A percentile compares a stretch with the other conserved stretches of the same genome.
These are phyloP conservation scores for Manacus vitellinus DNA, from an alignment of 2,113 vertebrate genomes.

Conservation along the genomic window DNA sequence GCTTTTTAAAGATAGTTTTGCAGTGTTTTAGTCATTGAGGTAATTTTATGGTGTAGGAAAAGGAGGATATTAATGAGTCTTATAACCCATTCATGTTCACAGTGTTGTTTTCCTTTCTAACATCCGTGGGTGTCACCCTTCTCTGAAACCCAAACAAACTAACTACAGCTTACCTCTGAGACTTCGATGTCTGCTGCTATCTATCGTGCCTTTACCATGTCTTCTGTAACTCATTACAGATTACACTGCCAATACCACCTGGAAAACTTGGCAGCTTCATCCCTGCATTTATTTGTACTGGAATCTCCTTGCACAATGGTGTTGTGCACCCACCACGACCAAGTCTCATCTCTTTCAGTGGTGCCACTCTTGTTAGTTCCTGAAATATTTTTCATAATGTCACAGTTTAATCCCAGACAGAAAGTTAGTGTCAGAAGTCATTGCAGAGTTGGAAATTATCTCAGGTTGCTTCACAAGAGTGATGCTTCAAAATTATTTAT, in stretches of 20 bases:
- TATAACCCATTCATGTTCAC: background rate
- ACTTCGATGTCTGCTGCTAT: background rate
- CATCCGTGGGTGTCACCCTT: background rate
- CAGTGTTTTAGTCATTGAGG: background rate
- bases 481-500: background rate
- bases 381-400: background rate
- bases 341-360: background rate
- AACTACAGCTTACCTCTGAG: background rate
- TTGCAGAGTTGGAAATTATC: background rate
- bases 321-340: background rate
- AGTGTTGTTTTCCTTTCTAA: background rate
- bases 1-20: background rate
- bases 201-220: background rate
- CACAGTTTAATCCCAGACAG: background rate
- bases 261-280: background rate
- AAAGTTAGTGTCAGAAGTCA: background rate
- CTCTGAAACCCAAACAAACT: background rate
- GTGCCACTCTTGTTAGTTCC: accelerated
- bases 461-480: background rate
- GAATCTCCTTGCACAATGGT: background rate
- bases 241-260: background rate
- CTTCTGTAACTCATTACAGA: background rate
- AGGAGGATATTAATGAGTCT: background rate
- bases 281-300: background rate
- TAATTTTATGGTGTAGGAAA: background rate